Base-by-base conservation (phyloP, 23 tunicate species). In the Halocynthia roretzi region DNA sequence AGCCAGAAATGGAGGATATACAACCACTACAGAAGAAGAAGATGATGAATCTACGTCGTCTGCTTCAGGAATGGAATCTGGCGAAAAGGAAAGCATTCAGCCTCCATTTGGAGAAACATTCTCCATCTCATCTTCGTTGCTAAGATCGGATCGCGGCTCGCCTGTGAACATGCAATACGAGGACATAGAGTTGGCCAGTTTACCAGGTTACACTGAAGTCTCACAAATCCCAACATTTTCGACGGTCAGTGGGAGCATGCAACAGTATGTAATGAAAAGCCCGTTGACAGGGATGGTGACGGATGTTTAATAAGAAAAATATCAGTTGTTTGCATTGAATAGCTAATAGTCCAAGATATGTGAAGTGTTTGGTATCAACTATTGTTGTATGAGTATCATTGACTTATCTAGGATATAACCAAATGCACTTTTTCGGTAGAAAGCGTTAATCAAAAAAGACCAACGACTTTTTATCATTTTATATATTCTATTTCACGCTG, bases 121-220 rank as follows among this genome's bases (percentile, higher is more conserved):
- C 31, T 74, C 78, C 11, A 8, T 74, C 55, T 74, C 78, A 17
- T 74, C 78, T 19, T 74, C 78, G 8, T 4, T 74, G 6, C 14
- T 8, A 74, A 53, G 78, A 54, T 74, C 78, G 56, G 56, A 74
- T 14, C 78, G 78, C 23, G 78, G 78, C 0, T 74, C 78, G 12
- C 78, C 78, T 14, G 78, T 74, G 15, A 64, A 74, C 23, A 17
- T 19, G 11, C 14, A 54, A n/a, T 10, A 23, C 22, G 78, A 74
- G 22, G 70, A 65, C 15, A 20, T 65, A 65, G 70, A 65, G 70
- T 20, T 65, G 5, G 48, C 5, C 15, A 65, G 70, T 15, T 9
- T 65, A 65, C 31, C 70, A 65, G 31, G 48, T 10, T 48, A 40
- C 10, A 5, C 10, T 5, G 70, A 48, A 65, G 70, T 20, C 70